Evolutionary conservation across 2,888 invertebrate species (phyloP).

Genomic region (Myopa tessellatipennis): DNA sequence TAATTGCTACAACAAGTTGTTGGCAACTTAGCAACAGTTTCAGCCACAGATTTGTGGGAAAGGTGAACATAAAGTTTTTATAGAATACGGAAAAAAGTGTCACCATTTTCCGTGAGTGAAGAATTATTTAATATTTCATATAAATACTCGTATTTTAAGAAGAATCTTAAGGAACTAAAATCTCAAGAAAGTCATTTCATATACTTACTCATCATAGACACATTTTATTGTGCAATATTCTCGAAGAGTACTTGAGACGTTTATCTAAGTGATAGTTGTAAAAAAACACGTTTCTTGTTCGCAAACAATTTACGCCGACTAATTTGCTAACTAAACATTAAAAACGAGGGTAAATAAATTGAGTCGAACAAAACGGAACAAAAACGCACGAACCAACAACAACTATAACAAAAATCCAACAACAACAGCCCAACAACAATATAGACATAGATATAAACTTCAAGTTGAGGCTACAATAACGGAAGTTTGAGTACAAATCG

Average conservation of each 20-base stretch:
- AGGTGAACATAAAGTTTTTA: no score
- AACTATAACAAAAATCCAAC: neutral
- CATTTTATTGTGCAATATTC: neutral
- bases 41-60: no score
- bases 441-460: neutral
- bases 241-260: neutral
- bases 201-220: no score
- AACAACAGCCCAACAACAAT: neutral
- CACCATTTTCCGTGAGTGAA: no score
- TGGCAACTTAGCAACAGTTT: neutral
- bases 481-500: slow-evolving; percentile 25
- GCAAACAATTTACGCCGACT: slow-evolving; percentile 1
- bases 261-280: no score
- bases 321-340: neutral
- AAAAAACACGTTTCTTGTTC: neutral
- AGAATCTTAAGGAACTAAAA: neutral
- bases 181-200: no score
- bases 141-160: neutral
- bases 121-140: neutral
- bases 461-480: neutral
- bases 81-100: neutral
- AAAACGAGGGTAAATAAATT: neutral
- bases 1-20: slow-evolving; percentile 5
- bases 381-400: neutral
- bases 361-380: neutral